phyloP scores from a whole-genome alignment of 2,797 vertebrate species.

The Poeciliopsis presidionis region DNA sequence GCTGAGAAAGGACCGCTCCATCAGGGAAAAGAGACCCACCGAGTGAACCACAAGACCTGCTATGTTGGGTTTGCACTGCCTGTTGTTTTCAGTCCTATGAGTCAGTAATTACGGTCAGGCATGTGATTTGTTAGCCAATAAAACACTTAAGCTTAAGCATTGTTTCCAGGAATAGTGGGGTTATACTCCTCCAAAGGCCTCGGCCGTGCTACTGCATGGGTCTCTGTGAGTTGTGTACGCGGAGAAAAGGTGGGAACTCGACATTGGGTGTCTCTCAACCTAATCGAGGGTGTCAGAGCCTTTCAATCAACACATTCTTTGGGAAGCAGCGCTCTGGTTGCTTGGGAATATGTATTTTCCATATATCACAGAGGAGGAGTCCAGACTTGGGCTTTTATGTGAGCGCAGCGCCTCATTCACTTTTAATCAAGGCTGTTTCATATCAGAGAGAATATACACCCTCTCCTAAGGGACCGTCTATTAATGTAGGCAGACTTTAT shows the following conservation, averaged over 20 bases:
- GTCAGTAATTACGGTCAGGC: constrained; percentile 73
- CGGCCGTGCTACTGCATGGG: constrained; percentile 45
- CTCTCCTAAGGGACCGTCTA: constrained; percentile 50
- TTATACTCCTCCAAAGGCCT: constrained; percentile 53
- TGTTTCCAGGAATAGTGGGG: constrained; percentile 71
- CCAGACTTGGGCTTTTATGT: constrained; percentile 72
- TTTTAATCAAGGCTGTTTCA: constrained; percentile 81
- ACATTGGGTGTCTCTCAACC: constrained; percentile 57
- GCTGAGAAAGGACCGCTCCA: constrained; percentile 43
- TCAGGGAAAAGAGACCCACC: constrained; percentile 43
- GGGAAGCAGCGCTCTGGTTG: constrained; percentile 71
- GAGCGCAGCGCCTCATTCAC: constrained; percentile 73
- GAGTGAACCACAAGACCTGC: constrained; percentile 42
- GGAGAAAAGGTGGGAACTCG: constrained; percentile 17
- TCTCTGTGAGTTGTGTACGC: constrained; percentile 35
- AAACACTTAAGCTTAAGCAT: constrained; percentile 74
- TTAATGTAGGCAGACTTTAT: constrained; percentile 65
- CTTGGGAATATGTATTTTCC: constrained; percentile 81
- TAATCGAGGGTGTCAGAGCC: constrained; percentile 73
- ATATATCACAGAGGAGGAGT: constrained; percentile 76
- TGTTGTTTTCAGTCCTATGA: constrained; percentile 74
- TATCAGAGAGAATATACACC: constrained; percentile 71
- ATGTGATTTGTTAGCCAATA: constrained; percentile 71
- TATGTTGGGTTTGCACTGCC: constrained; percentile 46
- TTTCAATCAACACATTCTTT: constrained; percentile 80